Conservation (phyloP, 2,797 vertebrate genomes). For the Scyliorhinus canicula region DNA sequence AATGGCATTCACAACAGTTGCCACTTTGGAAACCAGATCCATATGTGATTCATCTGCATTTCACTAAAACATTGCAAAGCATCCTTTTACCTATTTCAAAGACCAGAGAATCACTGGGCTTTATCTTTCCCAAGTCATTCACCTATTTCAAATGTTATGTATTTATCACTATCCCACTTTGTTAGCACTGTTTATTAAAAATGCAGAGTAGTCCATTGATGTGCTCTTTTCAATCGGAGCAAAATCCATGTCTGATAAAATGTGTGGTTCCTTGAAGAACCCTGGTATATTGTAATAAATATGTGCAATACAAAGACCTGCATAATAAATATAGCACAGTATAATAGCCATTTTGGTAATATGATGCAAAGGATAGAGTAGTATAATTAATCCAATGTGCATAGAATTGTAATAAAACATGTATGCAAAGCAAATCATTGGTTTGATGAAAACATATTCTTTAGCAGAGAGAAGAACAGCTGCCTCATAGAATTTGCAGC, state of each 20-base stretch:
- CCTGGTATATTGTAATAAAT: neutral
- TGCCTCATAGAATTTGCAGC: neutral
- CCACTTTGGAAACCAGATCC: too few species aligned
- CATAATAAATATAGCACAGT: neutral
- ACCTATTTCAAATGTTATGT: neutral
- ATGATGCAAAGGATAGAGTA: neutral
- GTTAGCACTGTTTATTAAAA: neutral
- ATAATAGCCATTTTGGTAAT: neutral
- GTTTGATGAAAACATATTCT: neutral
- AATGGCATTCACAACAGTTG: neutral
- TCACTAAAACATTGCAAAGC: neutral
- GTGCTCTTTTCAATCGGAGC: neutral
- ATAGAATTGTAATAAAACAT: neutral
- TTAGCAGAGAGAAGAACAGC: neutral
- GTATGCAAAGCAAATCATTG: neutral
- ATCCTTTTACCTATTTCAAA: neutral
- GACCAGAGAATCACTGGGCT: neutral
- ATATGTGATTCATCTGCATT: neutral
- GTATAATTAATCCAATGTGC: slow-evolving; percentile 11
- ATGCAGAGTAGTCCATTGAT: neutral
- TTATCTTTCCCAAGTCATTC: neutral
- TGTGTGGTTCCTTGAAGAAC: neutral
- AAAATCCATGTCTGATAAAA: neutral
- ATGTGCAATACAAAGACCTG: neutral
- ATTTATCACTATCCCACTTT: neutral